Evolutionary conservation across 37 sponge, comb jelly and placozoan species (phyloP), one percentile per base, ranked within the genome.

Genomic region (Crambe crambe): DNA sequence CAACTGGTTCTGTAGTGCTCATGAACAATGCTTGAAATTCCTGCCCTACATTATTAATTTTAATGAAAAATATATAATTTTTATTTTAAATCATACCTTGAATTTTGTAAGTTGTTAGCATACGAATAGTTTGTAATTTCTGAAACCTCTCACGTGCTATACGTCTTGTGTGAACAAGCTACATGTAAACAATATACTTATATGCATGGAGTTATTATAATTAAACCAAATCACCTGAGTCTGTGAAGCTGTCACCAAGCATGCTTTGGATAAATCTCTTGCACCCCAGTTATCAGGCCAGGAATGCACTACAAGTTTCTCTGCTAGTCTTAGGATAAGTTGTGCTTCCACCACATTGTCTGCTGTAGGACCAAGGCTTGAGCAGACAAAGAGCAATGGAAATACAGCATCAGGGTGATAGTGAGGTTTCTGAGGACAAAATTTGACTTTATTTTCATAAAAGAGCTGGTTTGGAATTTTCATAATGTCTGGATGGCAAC

Each of bases 341-440:
- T 3, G 2, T 8, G 78, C 78, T 71, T 85, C 85, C 22, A 15
- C 2, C 37, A 70, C 72, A 30, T 57, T 12, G 8, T 25, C 31
- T 18, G n/a, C 41, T 0, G 37, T 35, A 23, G 42, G 10, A 42
- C 21, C 31, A 1, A 77, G 21, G 38, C 66, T 77, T 3, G 83
- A 70, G 59, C 92, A 92, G 27, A 87, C 77, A 75, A 92, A 92
- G 17, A 76, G 37, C 40, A 92, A 47, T 51, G 92, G 85, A 31
- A 61, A 80, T 3, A 40, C 58, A 39, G 73, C 51, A 25, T 61
- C 39, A 25, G 88, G 89, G 63, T 87, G 92, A 2, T 74, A 32
- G 1, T 42, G 39, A 37, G 42, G 39, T 39, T 71, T 23, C 8
- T n/a, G n/a, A 26, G 59, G 37, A 77, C 22, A 18, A 4, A 36